Conservation (phyloP, 2,888 invertebrate species). For the Clostera curtula region DNA sequence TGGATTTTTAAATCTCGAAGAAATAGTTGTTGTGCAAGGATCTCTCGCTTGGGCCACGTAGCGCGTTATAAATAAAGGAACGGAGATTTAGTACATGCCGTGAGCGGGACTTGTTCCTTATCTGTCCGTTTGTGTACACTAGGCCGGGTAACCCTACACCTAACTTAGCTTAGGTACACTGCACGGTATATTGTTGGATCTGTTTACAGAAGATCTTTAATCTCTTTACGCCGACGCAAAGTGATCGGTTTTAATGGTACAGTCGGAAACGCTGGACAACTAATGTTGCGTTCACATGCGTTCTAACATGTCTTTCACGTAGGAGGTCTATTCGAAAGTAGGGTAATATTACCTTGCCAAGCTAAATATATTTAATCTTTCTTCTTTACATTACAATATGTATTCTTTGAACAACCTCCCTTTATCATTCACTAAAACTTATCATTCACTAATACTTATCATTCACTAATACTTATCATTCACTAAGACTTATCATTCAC, state of each 20-base stretch:
- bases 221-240: conserved; percentile 5
- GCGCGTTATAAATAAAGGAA: conserved; percentile 62
- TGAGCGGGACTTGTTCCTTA: conserved; percentile 56
- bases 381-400: no score
- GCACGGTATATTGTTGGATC: conserved; percentile 24
- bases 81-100: conserved; percentile 54
- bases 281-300: background rate
- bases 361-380: no score
- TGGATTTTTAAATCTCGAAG: conserved; percentile 14
- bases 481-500: no score
- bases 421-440: no score
- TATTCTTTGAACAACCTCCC: no score
- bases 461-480: no score
- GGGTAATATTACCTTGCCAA: no score
- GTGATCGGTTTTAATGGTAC: background rate
- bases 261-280: background rate
- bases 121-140: conserved; percentile 46
- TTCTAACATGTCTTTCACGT: background rate
- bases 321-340: no score
- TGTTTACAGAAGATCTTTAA: conserved; percentile 14
- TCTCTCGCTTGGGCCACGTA: conserved; percentile 58
- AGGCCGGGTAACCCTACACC: conserved; percentile 52
- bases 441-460: no score
- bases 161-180: conserved; percentile 29
- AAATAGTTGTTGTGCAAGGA: conserved; percentile 29